Percentiles rank a stretch among this genome's conserved stretches.
phyloP scores from a whole-genome alignment of 2,797 vertebrate genomes.

The Fundulus diaphanus region DNA sequence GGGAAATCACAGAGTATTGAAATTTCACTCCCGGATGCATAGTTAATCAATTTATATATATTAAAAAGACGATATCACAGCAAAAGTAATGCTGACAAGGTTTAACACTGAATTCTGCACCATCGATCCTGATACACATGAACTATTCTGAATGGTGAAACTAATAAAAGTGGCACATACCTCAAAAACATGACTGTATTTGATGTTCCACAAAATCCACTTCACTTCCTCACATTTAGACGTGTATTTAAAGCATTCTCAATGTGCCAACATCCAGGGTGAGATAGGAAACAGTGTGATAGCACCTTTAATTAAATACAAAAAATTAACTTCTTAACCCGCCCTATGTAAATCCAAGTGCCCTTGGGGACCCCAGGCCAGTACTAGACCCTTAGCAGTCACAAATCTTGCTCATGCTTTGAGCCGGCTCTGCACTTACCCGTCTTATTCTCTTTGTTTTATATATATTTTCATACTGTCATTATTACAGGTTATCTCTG shows the following conservation, averaged over 20 bases:
- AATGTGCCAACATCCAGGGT: too few relatives aligned
- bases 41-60: not conserved
- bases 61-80: not conserved
- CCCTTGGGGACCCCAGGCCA: not conserved
- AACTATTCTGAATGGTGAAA: too few relatives aligned
- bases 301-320: not conserved
- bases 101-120: not conserved
- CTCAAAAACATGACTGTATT: too few relatives aligned
- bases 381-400: not conserved
- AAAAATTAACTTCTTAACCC: not conserved
- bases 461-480: not conserved
- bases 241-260: too few relatives aligned
- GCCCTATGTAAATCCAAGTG: not conserved
- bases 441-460: not conserved
- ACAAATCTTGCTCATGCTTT: too few relatives aligned
- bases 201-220: too few relatives aligned
- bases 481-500: conserved; percentile 25
- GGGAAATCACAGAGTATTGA: not conserved
- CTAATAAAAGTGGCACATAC: too few relatives aligned
- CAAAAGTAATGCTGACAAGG: not conserved
- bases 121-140: too few relatives aligned
- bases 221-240: too few relatives aligned
- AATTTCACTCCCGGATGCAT: not conserved
- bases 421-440: not conserved
- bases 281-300: not conserved